Conservation (phyloP, 2,888 invertebrate species). For the Acleris emargana region DNA sequence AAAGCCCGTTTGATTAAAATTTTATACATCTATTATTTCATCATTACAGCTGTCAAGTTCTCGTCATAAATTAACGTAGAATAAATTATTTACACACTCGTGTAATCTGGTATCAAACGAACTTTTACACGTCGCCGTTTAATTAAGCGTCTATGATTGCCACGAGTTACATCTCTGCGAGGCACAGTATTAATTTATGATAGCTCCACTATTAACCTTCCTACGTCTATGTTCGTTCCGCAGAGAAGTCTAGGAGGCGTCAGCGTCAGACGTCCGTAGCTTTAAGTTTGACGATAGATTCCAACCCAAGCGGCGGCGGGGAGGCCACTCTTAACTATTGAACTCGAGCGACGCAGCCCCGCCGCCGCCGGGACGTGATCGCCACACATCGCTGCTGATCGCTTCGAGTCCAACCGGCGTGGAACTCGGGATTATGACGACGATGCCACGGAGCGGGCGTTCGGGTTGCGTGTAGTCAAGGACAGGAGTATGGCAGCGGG, state of each 20-base stretch:
- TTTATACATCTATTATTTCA: background rate
- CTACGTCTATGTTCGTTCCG: no score
- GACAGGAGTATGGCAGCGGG: no score
- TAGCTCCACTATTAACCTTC: no score
- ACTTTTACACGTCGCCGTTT: constrained; percentile 3
- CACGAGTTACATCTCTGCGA: background rate
- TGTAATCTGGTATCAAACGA: constrained; percentile 1
- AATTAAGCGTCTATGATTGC: background rate
- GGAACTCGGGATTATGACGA: no score
- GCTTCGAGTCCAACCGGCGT: no score
- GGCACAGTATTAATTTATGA: background rate
- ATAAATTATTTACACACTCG: constrained; percentile 1
- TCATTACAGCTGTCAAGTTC: constrained; percentile 4
- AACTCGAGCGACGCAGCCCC: no score
- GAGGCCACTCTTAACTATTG: no score
- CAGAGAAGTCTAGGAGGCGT: background rate
- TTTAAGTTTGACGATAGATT: no score
- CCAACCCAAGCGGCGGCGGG: background rate
- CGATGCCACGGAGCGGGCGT: no score
- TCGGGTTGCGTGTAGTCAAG: no score
- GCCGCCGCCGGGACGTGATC: no score
- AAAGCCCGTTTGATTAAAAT: background rate
- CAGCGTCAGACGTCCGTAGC: background rate
- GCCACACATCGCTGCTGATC: no score
- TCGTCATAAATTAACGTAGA: constrained; percentile 6